Conservation (phyloP, 2,113 vertebrate genomes). For the Phyllopteryx taeniolatus region DNA sequence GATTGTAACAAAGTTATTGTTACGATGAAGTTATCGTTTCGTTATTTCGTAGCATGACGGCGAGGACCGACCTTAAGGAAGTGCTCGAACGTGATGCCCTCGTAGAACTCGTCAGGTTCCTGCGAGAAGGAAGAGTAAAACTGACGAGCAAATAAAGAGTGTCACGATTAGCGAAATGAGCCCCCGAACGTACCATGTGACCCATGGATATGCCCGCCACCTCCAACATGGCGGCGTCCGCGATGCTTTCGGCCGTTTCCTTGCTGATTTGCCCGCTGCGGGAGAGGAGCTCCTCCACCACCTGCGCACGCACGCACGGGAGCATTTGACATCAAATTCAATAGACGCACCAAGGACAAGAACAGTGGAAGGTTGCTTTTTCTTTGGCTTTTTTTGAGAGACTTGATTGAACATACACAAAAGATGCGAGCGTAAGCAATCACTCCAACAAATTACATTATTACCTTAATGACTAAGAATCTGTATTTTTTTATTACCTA, state of each 20-base stretch:
- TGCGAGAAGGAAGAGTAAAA: conserved; percentile 40
- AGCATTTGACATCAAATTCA: no score
- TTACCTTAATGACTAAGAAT: no score
- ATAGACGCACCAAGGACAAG: no score
- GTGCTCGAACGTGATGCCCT: conserved; percentile 94
- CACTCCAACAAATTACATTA: no score
- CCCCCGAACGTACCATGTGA: conserved; percentile 79
- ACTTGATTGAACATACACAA: no score
- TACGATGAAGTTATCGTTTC: background rate
- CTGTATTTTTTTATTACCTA: no score
- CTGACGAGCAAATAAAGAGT: no score
- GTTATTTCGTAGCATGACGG: background rate
- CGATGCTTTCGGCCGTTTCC: conserved; percentile 84
- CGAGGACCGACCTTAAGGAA: conserved; percentile 85
- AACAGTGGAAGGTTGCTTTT: no score
- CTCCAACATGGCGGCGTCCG: conserved; percentile 96
- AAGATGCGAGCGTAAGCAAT: no score
- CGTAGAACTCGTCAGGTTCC: conserved; percentile 91
- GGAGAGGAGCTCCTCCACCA: conserved; percentile 91
- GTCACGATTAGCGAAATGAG: background rate
- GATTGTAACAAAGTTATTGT: background rate
- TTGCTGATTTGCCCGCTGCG: conserved; percentile 83
- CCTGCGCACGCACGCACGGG: conserved; percentile 64
- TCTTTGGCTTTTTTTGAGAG: no score
- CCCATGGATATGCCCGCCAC: conserved; percentile 89